phyloP scores from a whole-genome alignment of 2,888 invertebrate genomes.

The Chrysolina oricalcia region DNA sequence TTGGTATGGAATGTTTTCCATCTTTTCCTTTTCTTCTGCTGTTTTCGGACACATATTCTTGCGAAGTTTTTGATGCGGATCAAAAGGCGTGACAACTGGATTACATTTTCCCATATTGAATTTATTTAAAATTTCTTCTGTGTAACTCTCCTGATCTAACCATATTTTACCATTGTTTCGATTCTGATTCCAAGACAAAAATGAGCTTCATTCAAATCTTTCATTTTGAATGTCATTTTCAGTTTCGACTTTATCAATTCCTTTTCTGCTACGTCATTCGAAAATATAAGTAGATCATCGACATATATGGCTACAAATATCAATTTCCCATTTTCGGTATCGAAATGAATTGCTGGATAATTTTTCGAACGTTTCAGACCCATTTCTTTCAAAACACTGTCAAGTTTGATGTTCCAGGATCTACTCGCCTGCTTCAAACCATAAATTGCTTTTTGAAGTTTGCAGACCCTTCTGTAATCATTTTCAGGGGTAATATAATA shows the following conservation, averaged over 20 bases:
- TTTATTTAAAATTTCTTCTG: slow-evolving; percentile 16
- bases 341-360: not conserved
- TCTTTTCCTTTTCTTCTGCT: not conserved
- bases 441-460: not conserved
- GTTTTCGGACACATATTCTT: slow-evolving; percentile 9
- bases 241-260: not conserved
- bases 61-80: slow-evolving; percentile 5
- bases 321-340: not conserved
- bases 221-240: slow-evolving; percentile 33
- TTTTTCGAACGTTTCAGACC: not conserved
- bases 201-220: slow-evolving; percentile 28
- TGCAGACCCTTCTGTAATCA: not conserved
- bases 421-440: not conserved
- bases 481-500: too few species aligned
- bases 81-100: slow-evolving; percentile 24
- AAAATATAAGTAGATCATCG: slow-evolving; percentile 6
- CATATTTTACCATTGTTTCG: slow-evolving; percentile 22
- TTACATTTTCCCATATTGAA: slow-evolving; percentile 24
- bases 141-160: slow-evolving; percentile 22
- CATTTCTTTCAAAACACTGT: not conserved
- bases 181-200: too few species aligned
- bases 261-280: not conserved
- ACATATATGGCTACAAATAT: slow-evolving; percentile 1
- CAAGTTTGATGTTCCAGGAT: not conserved
- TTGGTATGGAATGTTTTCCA: slow-evolving; percentile 31